Percentiles rank a stretch among this genome's conserved stretches.
Evolutionary conservation across 2,888 invertebrate species (phyloP).

Genomic region (Harpalus rubripes): DNA sequence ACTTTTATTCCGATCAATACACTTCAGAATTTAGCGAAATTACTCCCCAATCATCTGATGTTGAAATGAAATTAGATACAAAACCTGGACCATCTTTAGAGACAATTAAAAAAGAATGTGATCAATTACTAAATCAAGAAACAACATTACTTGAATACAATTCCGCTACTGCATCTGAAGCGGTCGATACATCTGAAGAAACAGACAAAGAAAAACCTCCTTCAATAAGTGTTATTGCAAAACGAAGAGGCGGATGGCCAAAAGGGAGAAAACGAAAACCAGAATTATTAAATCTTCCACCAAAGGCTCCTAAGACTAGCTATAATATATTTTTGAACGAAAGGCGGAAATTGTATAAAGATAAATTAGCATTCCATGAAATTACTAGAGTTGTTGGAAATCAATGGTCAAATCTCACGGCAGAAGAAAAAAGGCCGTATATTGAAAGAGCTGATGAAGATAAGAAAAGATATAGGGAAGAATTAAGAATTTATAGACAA

Average conservation of each 20-base stretch:
- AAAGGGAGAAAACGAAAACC: slow-evolving; percentile 81
- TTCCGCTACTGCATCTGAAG: slow-evolving; percentile 45
- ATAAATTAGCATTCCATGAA: slow-evolving; percentile 79
- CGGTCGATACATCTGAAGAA: slow-evolving; percentile 60
- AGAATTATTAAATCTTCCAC: slow-evolving; percentile 78
- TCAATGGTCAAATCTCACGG: slow-evolving; percentile 80
- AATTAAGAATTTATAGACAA: slow-evolving; percentile 79
- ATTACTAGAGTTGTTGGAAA: slow-evolving; percentile 80
- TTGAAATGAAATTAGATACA: slow-evolving; percentile 53
- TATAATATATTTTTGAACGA: slow-evolving; percentile 80
- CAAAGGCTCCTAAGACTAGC: slow-evolving; percentile 81
- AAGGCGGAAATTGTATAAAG: slow-evolving; percentile 79
- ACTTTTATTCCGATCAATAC: slow-evolving; percentile 48
- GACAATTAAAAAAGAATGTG: slow-evolving; percentile 2
- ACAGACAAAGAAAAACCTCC: slow-evolving; percentile 42
- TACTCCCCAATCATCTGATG: slow-evolving; percentile 49
- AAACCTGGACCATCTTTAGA: not conserved
- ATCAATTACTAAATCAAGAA: slow-evolving; percentile 3
- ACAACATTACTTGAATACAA: slow-evolving; percentile 5
- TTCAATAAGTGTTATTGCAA: slow-evolving; percentile 69
- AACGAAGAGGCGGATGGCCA: slow-evolving; percentile 81
- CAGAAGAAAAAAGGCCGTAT: slow-evolving; percentile 80
- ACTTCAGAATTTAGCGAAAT: slow-evolving; percentile 41
- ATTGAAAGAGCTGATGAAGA: slow-evolving; percentile 80
- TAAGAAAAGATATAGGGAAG: slow-evolving; percentile 80